phyloP scores from a whole-genome alignment of 2,113 vertebrate species.

The Xenus cinereus region DNA sequence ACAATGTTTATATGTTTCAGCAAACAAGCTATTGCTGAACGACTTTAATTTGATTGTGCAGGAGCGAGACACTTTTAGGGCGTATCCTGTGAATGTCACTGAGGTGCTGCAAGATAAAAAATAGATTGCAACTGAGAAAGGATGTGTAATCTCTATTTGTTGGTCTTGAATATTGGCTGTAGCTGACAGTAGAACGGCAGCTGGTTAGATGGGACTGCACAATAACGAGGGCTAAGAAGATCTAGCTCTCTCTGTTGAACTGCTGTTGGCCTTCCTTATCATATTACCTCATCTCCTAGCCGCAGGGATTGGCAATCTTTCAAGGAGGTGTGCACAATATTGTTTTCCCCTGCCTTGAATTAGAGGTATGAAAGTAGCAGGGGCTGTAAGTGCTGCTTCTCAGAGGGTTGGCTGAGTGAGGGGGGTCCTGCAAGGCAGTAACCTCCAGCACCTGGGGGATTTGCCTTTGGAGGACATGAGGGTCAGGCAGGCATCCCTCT shows the following conservation, averaged over 20 bases:
- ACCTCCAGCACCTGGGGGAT: not conserved
- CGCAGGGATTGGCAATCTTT: not conserved
- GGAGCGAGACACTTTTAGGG: not conserved
- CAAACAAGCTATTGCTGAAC: not conserved
- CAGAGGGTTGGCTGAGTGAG: not conserved
- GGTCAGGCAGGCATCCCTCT: not conserved
- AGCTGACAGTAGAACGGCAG: not conserved
- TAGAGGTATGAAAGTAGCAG: not conserved
- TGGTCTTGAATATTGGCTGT: not conserved
- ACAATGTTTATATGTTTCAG: not conserved
- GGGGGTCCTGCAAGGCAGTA: not conserved
- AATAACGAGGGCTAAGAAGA: not conserved
- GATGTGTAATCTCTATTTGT: not conserved
- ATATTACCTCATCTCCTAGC: not conserved
- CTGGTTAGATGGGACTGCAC: not conserved
- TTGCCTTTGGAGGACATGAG: not conserved
- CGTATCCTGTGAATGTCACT: not conserved
- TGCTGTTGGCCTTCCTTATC: conserved; percentile 8
- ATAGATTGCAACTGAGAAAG: not conserved
- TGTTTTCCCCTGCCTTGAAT: not conserved
- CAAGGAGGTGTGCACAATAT: not conserved
- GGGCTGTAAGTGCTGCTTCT: not conserved
- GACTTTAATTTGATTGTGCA: not conserved
- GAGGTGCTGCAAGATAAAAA: conserved; percentile 5
- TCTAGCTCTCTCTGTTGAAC: not conserved